Evolutionary conservation across 2,113 vertebrate genomes (phyloP), one percentile per base, ranked within the genome.

Genomic region (Osmerus eperlanus): DNA sequence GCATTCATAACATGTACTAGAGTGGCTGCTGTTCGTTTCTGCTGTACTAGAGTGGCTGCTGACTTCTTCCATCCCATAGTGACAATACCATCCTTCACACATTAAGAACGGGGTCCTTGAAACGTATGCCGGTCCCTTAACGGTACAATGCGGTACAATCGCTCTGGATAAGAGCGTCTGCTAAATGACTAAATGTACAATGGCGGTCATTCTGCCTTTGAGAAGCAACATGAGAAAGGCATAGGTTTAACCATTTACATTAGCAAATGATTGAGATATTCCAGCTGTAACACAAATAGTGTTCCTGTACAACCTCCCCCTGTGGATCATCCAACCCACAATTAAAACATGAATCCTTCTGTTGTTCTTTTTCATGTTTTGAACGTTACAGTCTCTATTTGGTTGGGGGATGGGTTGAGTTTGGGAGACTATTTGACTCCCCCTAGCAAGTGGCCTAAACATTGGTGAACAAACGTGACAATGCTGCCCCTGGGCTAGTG

Each of bases 381-480:
- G 64, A 80, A 78, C 63, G 69, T 64, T 55, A 78, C n/a, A 62
- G 61, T 67, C 67, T 67, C 9, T 23, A 60, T 60, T 76, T 36
- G 60, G 28, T 70, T 81, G 61, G 68, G 54, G 66, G 32, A 71
- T 64, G 75, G 68, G 66, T 60, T 11, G 64, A n/a, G 54, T 60
- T 64, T 23, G 65, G 65, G 64, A 13, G 29, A 29, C 65, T 68
- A 75, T 84, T 77, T 23, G 79, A 82, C 83, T 87, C 68, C 81
- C 85, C 81, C 81, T 72, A 84, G 85, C 74, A 80, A 83, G 83
- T 81, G 79, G 83, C 85, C 83, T 84, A 88, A 91, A 89, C 85
- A 85, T 71, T 73, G 74, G 73, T 90, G 87, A 90, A 81, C 68
- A 68, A 82, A 88, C 84, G 83, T 89, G 89, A 91, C 86, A 90